Base-by-base conservation (phyloP, 2,888 invertebrate species). In the Hirtodrosophila confusa region DNA sequence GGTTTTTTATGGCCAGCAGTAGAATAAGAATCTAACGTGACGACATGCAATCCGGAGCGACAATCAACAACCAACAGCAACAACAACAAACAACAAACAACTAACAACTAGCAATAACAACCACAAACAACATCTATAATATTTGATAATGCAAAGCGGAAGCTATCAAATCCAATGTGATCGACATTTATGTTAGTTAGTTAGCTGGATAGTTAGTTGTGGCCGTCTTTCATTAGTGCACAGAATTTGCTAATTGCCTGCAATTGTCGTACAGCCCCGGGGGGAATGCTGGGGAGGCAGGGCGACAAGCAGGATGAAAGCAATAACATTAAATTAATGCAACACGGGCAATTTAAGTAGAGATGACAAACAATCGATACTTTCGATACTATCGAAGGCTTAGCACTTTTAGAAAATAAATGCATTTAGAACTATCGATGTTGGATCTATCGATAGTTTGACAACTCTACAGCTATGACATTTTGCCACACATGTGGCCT, bases 121-220 rank as follows among this genome's bases (percentile, higher is more conserved):
- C 40, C 11, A 35, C 44, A 53, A 31, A 31, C 31, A 31, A 31
- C 54, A 66, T 53, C 75, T 77, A 86, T 86, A 84, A 83, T 88
- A 88, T 88, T 84, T 84, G 84, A 86, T 86, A 88, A 84, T 86
- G 78, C 58, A 75, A 88, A 84, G 86, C 88, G 84, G 84, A 84
- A 84, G 75, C 86, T 65, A 72, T 88, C 75, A 86, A 64, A 65
- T 44, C 58, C 51, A 57, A 72, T 58, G 62, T 43, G 56, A 75
- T 56, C 71, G 75, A 70, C 87, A 80, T 70, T 74, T 77, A 69
- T 61, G 75, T 57, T 61, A 36, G 53, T 64, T 62, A 31, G 36
- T 29, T 31, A 29, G 45, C 31, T 48, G 43, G 40, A 17, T 37
- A 47, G 57, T 68, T 60, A 55, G 58, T 55, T 49, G 36, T 37